Conservation (phyloP, 2,113 vertebrate species). For the Peromyscus maniculatus region DNA sequence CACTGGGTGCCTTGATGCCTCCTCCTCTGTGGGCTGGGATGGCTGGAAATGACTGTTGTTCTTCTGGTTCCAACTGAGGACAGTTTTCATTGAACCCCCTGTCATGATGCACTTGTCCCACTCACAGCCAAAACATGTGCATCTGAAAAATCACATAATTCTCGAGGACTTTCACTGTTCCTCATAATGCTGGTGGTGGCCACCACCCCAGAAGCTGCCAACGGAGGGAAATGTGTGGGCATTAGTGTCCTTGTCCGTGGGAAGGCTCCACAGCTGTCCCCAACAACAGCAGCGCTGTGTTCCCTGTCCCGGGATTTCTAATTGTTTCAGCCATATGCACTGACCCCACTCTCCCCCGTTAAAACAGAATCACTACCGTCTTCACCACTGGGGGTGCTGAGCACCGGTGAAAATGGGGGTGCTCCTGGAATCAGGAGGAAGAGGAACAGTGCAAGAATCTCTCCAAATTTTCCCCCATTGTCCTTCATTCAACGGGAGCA, state of each 20-base stretch:
- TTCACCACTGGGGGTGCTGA: too few relatives aligned
- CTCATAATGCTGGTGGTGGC: accelerated
- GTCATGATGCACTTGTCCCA: background rate
- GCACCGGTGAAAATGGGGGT: accelerated
- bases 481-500: background rate
- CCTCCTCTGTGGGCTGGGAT: background rate
- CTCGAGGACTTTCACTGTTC: accelerated
- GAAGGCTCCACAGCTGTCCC: background rate
- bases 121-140: background rate
- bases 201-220: background rate
- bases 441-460: accelerated
- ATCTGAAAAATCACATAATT: background rate
- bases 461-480: background rate
- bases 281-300: accelerated
- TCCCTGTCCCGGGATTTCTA: background rate
- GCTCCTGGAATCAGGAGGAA: background rate
- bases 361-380: background rate
- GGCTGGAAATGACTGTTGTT: background rate
- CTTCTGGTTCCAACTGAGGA: background rate
- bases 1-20: background rate
- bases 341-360: background rate
- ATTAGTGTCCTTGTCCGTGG: background rate
- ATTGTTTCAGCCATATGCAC: accelerated
- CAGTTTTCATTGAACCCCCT: background rate
- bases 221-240: background rate